phyloP scores from a whole-genome alignment of 2,888 invertebrate species.

The Glomeris marginata region DNA sequence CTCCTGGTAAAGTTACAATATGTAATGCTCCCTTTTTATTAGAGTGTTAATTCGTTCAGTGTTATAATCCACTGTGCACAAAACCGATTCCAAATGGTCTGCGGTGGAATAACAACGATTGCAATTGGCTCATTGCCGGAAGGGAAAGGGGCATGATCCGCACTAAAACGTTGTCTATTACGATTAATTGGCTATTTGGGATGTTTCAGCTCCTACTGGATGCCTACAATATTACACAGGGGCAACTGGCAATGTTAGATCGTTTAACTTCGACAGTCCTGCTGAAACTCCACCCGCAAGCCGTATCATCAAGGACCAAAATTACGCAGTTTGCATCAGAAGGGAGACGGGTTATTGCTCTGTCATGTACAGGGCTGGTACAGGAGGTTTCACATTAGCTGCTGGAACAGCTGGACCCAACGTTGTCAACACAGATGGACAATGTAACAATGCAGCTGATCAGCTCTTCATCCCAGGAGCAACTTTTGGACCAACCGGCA shows the following conservation, averaged over 20 bases:
- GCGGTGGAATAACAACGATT: neutral
- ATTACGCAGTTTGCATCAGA: constrained; percentile 71
- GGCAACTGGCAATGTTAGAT: constrained; percentile 61
- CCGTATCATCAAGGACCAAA: constrained; percentile 56
- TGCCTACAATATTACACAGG: constrained; percentile 67
- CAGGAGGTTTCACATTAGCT: constrained; percentile 3
- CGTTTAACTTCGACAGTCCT: constrained; percentile 59
- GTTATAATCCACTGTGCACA: too few relatives aligned
- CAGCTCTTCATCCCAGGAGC: constrained; percentile 4
- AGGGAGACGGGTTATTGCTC: constrained; percentile 76
- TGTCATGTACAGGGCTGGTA: constrained; percentile 53
- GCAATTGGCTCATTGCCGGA: neutral
- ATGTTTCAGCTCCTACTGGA: constrained; percentile 47
- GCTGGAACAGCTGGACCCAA: neutral
- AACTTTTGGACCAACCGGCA: too few relatives aligned
- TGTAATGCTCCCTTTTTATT: too few relatives aligned
- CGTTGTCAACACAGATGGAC: constrained; percentile 1
- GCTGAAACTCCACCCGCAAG: constrained; percentile 42
- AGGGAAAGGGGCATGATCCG: neutral
- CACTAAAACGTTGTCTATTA: neutral
- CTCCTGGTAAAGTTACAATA: too few relatives aligned
- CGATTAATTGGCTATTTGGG: neutral
- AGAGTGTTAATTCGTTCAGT: too few relatives aligned
- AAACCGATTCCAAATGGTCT: too few relatives aligned
- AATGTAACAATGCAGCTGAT: constrained; percentile 5